These are phyloP conservation scores for Pyrgus malvae DNA, from an alignment of 2,888 invertebrate genomes.

Conservation along the genomic window DNA sequence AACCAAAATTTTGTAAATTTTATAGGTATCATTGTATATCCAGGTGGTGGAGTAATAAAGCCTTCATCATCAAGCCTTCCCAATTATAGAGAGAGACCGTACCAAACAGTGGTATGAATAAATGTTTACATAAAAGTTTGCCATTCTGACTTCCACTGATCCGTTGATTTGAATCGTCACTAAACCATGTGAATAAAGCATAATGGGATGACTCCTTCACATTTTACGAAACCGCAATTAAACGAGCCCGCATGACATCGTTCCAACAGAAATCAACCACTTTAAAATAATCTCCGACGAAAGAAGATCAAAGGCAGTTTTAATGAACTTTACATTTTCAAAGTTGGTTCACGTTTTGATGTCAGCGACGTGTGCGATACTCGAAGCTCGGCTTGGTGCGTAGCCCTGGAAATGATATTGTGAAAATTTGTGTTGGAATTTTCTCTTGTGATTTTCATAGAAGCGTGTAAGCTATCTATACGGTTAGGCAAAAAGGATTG, in stretches of 20 bases:
- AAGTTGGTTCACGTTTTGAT: constrained; percentile 14
- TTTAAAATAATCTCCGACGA: constrained; percentile 33
- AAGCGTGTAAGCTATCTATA: no score
- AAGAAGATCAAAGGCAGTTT: constrained; percentile 36
- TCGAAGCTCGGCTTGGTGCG: background rate
- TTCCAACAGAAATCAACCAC: constrained; percentile 28
- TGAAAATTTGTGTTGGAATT: background rate
- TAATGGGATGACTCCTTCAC: constrained; percentile 10
- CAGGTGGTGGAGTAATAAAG: no score
- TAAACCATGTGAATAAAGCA: background rate
- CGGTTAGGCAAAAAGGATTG: no score
- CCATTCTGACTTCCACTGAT: no score
- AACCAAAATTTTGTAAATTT: no score
- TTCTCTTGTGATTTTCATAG: background rate
- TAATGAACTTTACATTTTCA: constrained; percentile 27
- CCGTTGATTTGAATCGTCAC: background rate
- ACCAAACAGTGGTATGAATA: no score
- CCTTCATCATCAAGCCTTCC: no score
- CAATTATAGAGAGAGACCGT: no score
- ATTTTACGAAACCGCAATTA: constrained; percentile 33
- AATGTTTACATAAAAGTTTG: no score
- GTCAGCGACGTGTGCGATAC: constrained; percentile 12
- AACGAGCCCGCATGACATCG: constrained; percentile 40
- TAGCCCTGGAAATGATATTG: no score
- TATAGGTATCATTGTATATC: no score